Conservation (phyloP, 2,113 vertebrate genomes). For the Okapia johnstoni region DNA sequence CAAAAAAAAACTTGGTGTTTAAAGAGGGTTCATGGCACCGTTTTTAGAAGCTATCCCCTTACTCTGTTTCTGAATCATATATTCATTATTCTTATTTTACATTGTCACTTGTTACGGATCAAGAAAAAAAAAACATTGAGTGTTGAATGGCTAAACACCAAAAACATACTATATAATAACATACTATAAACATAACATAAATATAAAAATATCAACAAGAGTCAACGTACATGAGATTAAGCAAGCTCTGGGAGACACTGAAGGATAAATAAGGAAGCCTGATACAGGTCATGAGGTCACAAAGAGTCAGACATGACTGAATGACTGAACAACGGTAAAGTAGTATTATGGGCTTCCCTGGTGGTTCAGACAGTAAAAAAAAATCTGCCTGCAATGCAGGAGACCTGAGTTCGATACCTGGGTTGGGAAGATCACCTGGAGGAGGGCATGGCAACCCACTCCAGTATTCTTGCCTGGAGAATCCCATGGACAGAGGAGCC, state of each 20-base stretch:
- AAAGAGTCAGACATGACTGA: background rate
- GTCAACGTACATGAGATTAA: background rate
- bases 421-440: background rate
- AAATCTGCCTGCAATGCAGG: background rate
- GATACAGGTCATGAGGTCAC: background rate
- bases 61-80: background rate
- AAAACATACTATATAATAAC: background rate
- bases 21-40: background rate
- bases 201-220: background rate
- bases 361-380: background rate
- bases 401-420: background rate
- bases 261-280: background rate
- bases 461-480: background rate
- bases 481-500: background rate
- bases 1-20: background rate
- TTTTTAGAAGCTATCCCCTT: background rate
- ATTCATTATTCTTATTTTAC: background rate
- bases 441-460: background rate
- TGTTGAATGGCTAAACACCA: background rate
- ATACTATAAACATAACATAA: background rate
- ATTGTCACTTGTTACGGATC: background rate
- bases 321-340: background rate
- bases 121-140: background rate
- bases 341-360: background rate
- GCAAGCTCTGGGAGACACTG: background rate